Base-by-base conservation (phyloP, 2,797 vertebrate genomes). In the Dicrostonyx torquatus region DNA sequence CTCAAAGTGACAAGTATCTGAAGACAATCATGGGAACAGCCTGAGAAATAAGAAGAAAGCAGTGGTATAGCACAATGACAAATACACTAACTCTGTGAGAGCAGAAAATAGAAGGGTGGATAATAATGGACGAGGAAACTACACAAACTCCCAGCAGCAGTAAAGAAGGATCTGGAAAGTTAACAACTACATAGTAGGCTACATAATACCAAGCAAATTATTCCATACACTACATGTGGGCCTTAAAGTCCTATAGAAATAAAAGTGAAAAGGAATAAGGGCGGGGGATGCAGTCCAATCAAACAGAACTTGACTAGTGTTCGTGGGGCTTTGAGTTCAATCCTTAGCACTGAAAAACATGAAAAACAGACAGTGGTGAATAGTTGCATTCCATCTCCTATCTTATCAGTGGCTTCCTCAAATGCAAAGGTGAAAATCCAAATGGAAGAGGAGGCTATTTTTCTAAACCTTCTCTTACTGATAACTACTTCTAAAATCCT, bases 401-500 rank as follows among this genome's bases (percentile, higher is more conserved):
- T 77, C 75, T 72, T 66, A 72, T 6, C 37, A 73, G 18, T 34
- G 4, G 80, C 58, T 79, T 92, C 34, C 37, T 8, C 0, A 79
- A 85, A 60, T 79, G 37, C 15, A 89, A 89, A 91, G 45, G 43
- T 50, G 55, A 68, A 60, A 88, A 37, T 20, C 18, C 75, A 94
- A 88, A 64, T 91, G 53, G 18, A 31, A 90, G 34, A 66, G 45
- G 43, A 76, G 53, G 15, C 5, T 60, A 48, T 12, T 10, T 94
- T 73, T 91, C 34, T 40, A 87, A 94, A 66, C 37, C 4, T 55
- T 70, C 55, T 90, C 11, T 94, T 80, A 88, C 26, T 75, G 13
- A 17, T 92, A 92, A 62, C 72, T 26, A 84, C 45, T 93, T 93
- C 84, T 75, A 82, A 84, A 78, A 78, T 78, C 12, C 70, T 40